A percentile compares a stretch with the other conserved stretches of the same genome.
Evolutionary conservation across 2,113 vertebrate genomes (phyloP).

Genomic region (Peromyscus californicus): DNA sequence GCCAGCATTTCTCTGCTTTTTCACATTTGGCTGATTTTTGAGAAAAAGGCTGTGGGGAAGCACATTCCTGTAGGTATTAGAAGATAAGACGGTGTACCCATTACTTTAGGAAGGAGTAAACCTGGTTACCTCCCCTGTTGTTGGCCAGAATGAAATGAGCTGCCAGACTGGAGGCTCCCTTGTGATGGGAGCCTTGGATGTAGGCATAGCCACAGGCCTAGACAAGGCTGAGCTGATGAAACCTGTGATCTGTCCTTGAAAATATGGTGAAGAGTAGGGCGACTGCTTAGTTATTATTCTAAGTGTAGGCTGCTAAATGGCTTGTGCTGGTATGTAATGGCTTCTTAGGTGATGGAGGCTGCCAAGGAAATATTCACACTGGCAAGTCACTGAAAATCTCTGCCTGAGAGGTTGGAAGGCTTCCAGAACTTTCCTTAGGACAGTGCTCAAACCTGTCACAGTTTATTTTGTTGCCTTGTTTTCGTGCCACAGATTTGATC

Average conservation of each 20-base stretch:
- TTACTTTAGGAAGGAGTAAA: neutral
- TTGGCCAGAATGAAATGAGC: neutral
- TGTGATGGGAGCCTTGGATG: neutral
- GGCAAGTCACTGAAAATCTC: neutral
- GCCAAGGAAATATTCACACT: conserved; percentile 55
- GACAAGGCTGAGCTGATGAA: neutral
- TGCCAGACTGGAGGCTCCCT: neutral
- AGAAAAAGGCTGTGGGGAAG: neutral
- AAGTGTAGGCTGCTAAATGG: conserved; percentile 29
- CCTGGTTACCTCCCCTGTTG: neutral
- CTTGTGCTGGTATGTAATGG: conserved; percentile 48
- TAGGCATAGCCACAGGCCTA: conserved; percentile 34
- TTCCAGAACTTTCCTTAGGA: conserved; percentile 26
- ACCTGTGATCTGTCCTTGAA: conserved; percentile 35
- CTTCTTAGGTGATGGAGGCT: neutral
- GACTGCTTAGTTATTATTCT: conserved; percentile 52
- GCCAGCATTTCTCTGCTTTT: neutral
- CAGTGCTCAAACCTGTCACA: neutral
- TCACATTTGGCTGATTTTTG: neutral
- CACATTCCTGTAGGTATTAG: neutral
- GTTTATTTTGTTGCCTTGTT: conserved; percentile 58
- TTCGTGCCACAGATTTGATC: conserved; percentile 29
- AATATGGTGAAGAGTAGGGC: conserved; percentile 29
- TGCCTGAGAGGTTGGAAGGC: conserved; percentile 38
- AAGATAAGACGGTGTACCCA: rapidly evolving